Evolutionary conservation across 1,140 invertebrate genomes (phyloP).

Genomic region (Bathynomus jamesi): DNA sequence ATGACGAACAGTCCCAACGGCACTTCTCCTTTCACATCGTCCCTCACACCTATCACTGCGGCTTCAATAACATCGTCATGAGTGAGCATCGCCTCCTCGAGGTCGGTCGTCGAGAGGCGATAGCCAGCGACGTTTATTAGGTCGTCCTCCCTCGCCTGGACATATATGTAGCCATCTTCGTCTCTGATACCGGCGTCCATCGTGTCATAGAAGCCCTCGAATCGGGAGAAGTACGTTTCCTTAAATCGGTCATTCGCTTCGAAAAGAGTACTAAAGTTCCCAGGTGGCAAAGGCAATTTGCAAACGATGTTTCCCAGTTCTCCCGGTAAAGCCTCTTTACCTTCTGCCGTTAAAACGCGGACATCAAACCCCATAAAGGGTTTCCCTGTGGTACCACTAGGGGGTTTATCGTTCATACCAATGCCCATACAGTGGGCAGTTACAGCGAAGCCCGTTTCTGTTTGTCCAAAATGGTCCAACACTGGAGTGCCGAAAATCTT

Average conservation of each 20-base stretch:
- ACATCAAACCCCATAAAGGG: conserved; percentile 78
- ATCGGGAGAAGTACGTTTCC: conserved; percentile 69
- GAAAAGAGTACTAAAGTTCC: conserved; percentile 73
- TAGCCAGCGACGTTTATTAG: conserved; percentile 95
- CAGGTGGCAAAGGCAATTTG: conserved; percentile 80
- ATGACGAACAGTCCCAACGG: conserved; percentile 78
- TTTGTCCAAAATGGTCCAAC: conserved; percentile 95
- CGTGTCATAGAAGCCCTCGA: conserved; percentile 86
- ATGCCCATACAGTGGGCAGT: conserved; percentile 74
- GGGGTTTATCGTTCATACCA: conserved; percentile 54
- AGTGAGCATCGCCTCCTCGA: too few relatives aligned
- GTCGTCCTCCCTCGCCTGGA: conserved; percentile 85
- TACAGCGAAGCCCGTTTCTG: conserved; percentile 83
- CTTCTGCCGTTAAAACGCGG: conserved; percentile 61
- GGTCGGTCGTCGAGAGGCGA: too few relatives aligned
- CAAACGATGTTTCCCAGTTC: conserved; percentile 82
- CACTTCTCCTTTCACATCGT: conserved; percentile 78
- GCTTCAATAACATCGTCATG: conserved; percentile 71
- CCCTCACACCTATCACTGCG: conserved; percentile 79
- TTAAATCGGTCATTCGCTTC: conserved; percentile 70
- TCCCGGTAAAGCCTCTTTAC: conserved; percentile 51
- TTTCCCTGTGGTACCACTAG: conserved; percentile 61
- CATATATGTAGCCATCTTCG: conserved; percentile 72
- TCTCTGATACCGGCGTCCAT: conserved; percentile 87
- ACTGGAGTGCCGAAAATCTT: conserved; percentile 71